phyloP scores from a whole-genome alignment of 1,140 invertebrate species.

The Drosophila burlai region DNA sequence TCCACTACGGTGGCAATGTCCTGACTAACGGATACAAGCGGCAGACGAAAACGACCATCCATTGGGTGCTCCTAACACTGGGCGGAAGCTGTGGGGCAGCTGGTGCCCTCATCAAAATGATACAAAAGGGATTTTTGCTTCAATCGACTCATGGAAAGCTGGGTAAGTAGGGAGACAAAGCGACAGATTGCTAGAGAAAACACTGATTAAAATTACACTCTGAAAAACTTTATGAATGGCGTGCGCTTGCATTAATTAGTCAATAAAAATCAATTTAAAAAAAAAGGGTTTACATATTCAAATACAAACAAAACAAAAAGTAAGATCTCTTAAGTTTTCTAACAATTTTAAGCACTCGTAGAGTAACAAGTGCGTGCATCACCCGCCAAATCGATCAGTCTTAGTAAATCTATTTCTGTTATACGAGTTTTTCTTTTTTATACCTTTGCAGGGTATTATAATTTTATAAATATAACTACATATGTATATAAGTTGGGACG shows the following conservation, averaged over 20 bases:
- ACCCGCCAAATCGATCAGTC: no score
- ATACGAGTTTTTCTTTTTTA: no score
- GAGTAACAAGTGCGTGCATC: no score
- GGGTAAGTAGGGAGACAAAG: slow-evolving; percentile 54
- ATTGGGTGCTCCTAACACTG: slow-evolving; percentile 74
- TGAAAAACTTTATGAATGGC: no score
- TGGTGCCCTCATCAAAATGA: slow-evolving; percentile 73
- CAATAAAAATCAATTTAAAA: no score
- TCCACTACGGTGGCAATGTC: slow-evolving; percentile 74
- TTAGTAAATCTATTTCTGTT: no score
- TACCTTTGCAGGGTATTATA: no score
- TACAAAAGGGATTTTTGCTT: slow-evolving; percentile 67
- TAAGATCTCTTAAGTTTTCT: no score
- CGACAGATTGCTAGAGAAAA: not conserved
- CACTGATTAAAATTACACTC: not conserved
- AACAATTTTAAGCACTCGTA: not conserved
- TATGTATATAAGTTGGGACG: no score
- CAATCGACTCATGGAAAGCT: slow-evolving; percentile 65
- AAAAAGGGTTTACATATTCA: no score
- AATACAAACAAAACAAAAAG: no score
- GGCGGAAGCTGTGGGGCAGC: slow-evolving; percentile 73
- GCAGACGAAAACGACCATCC: slow-evolving; percentile 76
- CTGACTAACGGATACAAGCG: slow-evolving; percentile 69
- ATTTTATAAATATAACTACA: no score
- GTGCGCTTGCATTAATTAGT: not conserved